A percentile compares a stretch with the other conserved stretches of the same genome.
Conservation (phyloP, 2,113 vertebrate species). For the Geococcyx californianus region DNA sequence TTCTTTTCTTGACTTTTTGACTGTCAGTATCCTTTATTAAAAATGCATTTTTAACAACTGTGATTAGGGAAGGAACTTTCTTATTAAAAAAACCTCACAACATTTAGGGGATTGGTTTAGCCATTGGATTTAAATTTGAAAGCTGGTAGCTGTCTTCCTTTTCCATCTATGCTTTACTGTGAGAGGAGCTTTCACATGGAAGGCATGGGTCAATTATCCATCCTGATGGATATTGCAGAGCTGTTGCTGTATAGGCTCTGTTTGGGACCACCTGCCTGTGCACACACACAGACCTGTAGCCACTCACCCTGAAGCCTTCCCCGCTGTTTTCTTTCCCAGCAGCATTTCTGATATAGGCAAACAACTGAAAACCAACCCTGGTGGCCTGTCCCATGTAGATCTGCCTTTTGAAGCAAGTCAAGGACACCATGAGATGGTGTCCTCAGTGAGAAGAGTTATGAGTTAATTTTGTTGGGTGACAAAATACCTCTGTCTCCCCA, state of each 20-base stretch:
- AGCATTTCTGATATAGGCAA: not conserved
- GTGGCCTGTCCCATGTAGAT: too few relatives aligned
- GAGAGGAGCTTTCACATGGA: not conserved
- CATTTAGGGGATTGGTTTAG: not conserved
- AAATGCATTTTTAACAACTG: rapidly evolving
- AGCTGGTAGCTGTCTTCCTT: not conserved
- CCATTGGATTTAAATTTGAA: not conserved
- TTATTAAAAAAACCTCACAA: not conserved
- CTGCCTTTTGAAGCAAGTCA: rapidly evolving
- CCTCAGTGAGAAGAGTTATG: not conserved
- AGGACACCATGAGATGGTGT: not conserved
- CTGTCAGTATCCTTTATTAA: not conserved
- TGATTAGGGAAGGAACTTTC: not conserved
- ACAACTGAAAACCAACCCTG: rapidly evolving
- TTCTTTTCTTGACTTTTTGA: not conserved
- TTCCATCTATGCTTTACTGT: not conserved
- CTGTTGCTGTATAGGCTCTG: not conserved
- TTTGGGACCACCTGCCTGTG: not conserved
- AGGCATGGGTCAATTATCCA: not conserved
- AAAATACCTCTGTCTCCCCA: not conserved
- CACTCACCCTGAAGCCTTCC: not conserved
- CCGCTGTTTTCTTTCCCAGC: not conserved
- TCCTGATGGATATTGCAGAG: not conserved
- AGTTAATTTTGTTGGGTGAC: not conserved
- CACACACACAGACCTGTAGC: not conserved